Evolutionary conservation across 2,113 vertebrate genomes (phyloP), one percentile per base, ranked within the genome.

Genomic region (Carassius auratus): DNA sequence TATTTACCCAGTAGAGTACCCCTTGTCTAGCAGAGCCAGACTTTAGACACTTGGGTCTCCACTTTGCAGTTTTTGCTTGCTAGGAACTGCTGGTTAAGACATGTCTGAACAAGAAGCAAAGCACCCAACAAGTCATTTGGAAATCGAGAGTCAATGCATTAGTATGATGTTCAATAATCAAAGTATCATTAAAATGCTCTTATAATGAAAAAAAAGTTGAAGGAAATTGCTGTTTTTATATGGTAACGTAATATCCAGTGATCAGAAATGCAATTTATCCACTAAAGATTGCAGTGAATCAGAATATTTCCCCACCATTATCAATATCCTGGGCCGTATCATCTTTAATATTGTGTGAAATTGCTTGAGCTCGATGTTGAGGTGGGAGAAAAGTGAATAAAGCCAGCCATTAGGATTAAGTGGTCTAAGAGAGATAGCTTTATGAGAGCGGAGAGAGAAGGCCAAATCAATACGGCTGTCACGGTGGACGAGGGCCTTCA

Each of bases 361-460:
- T 90, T 59, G 88, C 68, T 88, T 85, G 87, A 85, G 88, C 89
- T 85, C 64, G 79, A 85, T 79, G 66, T 61, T 66, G 85, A 87
- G 87, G 77, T 71, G 85, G 79, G 77, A 82, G 36, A 86, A 89
- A 87, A 38, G 69, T 38, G 82, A 88, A 88, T 86, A 90, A 84
- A 89, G 76, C 74, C 83, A 85, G 83, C 89, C 84, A 91, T 92
- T 90, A 89, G 74, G 86, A 92, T 87, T 86, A 90, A 77, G 77
- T 85, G 88, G 85, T 81, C 62, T 75, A 75, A 85, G 76, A 79
- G 75, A 64, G 78, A 86, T 85, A 81, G 55, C 68, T 88, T 88
- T 88, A 83, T 30, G 57, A 84, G 69, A 21, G 71, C 48, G 14
- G 79, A 83, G 84, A 50, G 86, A 83, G 78, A 83, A 81, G 71